Evolutionary conservation across 2,888 invertebrate species (phyloP).

Genomic region (Drosophila nr. perissopoda): DNA sequence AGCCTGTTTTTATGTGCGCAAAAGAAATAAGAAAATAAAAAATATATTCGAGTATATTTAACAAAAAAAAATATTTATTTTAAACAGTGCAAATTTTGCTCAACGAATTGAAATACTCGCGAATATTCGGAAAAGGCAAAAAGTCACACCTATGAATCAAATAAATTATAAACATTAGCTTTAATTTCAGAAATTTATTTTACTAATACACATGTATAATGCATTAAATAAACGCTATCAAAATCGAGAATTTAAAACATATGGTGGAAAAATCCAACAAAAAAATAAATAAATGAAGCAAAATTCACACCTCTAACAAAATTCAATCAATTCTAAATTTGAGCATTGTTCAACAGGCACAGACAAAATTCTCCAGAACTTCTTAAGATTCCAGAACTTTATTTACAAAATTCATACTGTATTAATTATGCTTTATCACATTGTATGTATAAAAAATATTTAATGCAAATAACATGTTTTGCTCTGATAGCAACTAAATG

Average conservation of each 20-base stretch:
- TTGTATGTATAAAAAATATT: neutral
- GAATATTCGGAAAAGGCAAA: neutral
- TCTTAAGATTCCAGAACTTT: neutral
- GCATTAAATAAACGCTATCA: neutral
- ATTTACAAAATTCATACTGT: neutral
- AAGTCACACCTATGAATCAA: constrained; percentile 2
- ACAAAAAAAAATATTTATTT: neutral
- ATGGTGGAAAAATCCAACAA: neutral
- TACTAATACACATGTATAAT: neutral
- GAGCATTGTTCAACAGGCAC: neutral
- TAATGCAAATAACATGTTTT: neutral
- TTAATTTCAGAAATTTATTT: neutral
- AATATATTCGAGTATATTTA: constrained; percentile 5
- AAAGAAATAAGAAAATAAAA: constrained; percentile 9
- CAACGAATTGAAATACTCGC: neutral
- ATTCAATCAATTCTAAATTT: neutral
- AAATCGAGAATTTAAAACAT: too few species aligned
- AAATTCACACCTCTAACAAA: neutral
- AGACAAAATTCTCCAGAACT: neutral
- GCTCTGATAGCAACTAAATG: constrained; percentile 19
- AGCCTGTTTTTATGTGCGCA: constrained; percentile 3
- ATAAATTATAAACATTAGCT: neutral
- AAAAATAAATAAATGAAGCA: neutral
- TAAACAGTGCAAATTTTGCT: neutral
- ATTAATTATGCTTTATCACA: constrained; percentile 8